Evolutionary conservation across 2,113 vertebrate species (phyloP).

Genomic region (Calonectris borealis): DNA sequence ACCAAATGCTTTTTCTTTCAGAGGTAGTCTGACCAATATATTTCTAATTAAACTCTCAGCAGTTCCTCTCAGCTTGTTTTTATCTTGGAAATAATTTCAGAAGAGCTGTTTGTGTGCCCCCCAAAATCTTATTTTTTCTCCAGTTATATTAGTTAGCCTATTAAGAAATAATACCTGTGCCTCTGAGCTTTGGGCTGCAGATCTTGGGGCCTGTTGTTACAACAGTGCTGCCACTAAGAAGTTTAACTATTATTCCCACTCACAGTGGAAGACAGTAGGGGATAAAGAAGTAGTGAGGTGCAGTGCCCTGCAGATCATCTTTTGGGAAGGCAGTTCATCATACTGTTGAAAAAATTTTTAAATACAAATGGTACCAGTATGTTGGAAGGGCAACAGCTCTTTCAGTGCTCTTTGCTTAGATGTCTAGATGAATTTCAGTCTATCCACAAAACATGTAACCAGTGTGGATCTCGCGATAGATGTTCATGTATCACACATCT

Average conservation of each 20-base stretch:
- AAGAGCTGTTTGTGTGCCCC: background rate
- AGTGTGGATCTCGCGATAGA: background rate
- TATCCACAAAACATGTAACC: background rate
- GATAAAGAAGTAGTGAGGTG: background rate
- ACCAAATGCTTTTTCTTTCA: background rate
- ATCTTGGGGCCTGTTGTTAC: background rate
- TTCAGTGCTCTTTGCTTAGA: background rate
- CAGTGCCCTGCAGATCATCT: background rate
- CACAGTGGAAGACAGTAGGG: background rate
- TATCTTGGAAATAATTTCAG: background rate
- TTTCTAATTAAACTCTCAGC: constrained; percentile 27
- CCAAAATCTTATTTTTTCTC: background rate
- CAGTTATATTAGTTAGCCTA: background rate
- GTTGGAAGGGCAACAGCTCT: background rate
- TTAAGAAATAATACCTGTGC: background rate
- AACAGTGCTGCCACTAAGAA: background rate
- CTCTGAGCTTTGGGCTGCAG: background rate
- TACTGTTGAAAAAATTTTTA: background rate
- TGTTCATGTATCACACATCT: background rate
- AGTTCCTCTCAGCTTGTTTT: background rate
- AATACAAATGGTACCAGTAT: background rate
- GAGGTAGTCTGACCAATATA: background rate
- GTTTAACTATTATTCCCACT: background rate
- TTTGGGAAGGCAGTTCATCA: background rate
- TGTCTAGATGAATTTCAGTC: background rate